Conservation (phyloP, 2,113 vertebrate genomes). For the Ornithorhynchus anatinus region DNA sequence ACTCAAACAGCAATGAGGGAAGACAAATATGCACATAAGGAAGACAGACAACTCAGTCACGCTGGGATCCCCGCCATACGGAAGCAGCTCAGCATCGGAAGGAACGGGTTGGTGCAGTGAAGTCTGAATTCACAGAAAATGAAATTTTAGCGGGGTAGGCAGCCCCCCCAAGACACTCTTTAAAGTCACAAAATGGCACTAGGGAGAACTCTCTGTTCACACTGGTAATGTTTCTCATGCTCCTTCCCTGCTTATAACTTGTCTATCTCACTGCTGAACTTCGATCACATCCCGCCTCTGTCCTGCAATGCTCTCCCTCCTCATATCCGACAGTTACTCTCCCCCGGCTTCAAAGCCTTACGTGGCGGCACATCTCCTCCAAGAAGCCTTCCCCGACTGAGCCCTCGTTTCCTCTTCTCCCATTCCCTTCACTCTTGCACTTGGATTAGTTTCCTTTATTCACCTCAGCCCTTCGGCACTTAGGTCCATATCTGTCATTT, state of each 20-base stretch:
- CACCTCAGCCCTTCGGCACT: no score
- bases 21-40: conserved; percentile 60
- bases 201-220: neutral
- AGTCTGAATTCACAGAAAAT: conserved; percentile 14
- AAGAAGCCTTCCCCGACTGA: no score
- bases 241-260: neutral
- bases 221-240: no score
- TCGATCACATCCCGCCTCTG: no score
- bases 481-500: no score
- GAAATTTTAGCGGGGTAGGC: conserved; percentile 10
- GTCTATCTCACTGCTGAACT: accelerated
- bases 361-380: no score
- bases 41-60: conserved; percentile 23
- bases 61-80: neutral
- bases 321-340: no score
- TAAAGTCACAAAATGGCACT: neutral
- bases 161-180: neutral
- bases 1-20: conserved; percentile 67
- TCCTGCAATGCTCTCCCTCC: no score
- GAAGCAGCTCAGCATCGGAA: conserved; percentile 14
- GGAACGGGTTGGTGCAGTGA: conserved; percentile 14
- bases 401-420: no score
- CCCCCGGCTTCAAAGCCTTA: no score
- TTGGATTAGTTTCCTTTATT: no score
- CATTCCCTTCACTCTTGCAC: no score